phyloP scores from a whole-genome alignment of 1,140 invertebrate genomes.

The Drosophila triauraria region DNA sequence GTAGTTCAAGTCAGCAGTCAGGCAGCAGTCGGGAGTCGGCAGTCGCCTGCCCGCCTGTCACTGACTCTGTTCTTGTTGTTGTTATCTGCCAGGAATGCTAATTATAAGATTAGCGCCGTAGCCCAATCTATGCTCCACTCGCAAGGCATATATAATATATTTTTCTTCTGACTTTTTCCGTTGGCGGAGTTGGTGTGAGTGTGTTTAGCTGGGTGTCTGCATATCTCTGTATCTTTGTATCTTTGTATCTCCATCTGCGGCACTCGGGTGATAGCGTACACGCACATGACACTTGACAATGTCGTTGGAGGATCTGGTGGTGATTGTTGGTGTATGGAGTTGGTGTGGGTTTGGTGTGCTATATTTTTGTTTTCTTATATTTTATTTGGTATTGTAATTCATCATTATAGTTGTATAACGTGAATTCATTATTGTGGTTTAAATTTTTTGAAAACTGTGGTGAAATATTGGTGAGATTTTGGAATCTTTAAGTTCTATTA shows the following conservation, averaged over 20 bases:
- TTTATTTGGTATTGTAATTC: background rate
- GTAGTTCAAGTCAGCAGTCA: conserved; percentile 63
- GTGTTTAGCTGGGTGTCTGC: conserved; percentile 41
- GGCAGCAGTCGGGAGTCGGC: conserved; percentile 15
- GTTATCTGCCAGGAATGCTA: conserved; percentile 83
- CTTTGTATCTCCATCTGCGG: conserved; percentile 56
- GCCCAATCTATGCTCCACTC: conserved; percentile 51
- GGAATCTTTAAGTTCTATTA: background rate
- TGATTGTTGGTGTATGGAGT: conserved; percentile 25
- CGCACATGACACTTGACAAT: conserved; percentile 70
- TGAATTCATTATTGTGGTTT: background rate
- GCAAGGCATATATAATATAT: conserved; percentile 24
- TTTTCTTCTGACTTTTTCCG: conserved; percentile 25
- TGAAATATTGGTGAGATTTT: background rate
- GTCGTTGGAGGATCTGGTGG: conserved; percentile 38
- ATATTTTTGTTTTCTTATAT: background rate
- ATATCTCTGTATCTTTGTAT: conserved; percentile 33
- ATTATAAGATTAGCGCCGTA: conserved; percentile 79
- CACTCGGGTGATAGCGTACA: conserved; percentile 64
- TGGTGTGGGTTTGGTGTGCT: conserved; percentile 12
- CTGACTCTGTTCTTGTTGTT: conserved; percentile 64
- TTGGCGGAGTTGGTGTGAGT: conserved; percentile 4
- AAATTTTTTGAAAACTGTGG: too few relatives aligned
- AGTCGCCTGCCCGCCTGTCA: conserved; percentile 45
- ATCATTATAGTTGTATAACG: background rate